A percentile compares a stretch with the other conserved stretches of the same genome.
Conservation (phyloP, 2,797 vertebrate genomes). For the Champsocephalus esox region DNA sequence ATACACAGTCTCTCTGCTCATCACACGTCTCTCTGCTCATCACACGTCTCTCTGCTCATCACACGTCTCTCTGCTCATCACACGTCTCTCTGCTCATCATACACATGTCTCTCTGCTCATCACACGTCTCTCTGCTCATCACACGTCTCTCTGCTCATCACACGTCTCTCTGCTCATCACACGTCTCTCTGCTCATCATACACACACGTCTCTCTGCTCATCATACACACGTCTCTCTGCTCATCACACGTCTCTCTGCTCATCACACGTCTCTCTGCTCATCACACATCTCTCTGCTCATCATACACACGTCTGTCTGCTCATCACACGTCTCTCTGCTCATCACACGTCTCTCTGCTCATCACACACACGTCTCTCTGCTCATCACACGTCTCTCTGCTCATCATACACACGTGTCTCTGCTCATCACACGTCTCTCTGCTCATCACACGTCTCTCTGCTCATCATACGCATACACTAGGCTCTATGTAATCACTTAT, state of each 20-base stretch:
- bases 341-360: not conserved
- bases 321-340: too few relatives aligned
- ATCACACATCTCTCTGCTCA: too few relatives aligned
- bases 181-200: not conserved
- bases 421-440: too few relatives aligned
- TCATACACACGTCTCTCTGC: not conserved
- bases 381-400: too few relatives aligned
- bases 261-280: too few relatives aligned
- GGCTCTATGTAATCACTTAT: not conserved
- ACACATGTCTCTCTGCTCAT: not conserved
- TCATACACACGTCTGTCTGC: too few relatives aligned
- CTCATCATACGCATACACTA: slow-evolving; percentile 1
- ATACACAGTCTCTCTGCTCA: too few relatives aligned
- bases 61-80: not conserved
- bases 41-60: too few relatives aligned
- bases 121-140: not conserved
- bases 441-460: not conserved
- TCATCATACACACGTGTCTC: too few relatives aligned
- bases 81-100: not conserved
- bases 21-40: too few relatives aligned
- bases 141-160: not conserved
- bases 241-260: too few relatives aligned
- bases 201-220: not conserved
- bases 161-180: not conserved
- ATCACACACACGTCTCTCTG: too few relatives aligned